phyloP scores from a whole-genome alignment of 2,888 invertebrate species.

The Leistus spinibarbis region DNA sequence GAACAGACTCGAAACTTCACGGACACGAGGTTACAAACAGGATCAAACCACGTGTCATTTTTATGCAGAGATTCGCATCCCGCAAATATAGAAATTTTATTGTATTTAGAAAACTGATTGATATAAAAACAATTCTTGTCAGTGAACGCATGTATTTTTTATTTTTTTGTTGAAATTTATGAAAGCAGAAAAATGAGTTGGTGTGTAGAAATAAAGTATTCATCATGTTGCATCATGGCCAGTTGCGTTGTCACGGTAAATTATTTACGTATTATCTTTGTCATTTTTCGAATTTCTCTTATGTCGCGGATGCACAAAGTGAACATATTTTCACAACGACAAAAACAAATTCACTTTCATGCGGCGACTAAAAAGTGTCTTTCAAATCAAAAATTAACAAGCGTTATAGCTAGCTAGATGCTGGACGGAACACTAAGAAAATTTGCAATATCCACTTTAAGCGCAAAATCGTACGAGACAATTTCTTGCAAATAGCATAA shows the following conservation, averaged over 20 bases:
- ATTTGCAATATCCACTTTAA: too few species aligned
- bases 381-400: too few species aligned
- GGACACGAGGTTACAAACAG: background rate
- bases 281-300: slow-evolving; percentile 3
- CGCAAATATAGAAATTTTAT: background rate
- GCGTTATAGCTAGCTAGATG: too few species aligned
- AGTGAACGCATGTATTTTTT: background rate
- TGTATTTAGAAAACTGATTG: background rate
- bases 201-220: background rate
- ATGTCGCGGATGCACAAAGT: background rate
- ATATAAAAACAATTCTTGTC: background rate
- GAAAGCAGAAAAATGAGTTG: slow-evolving; percentile 1
- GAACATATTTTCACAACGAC: too few species aligned
- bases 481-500: too few species aligned
- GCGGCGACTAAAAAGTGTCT: too few species aligned
- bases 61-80: too few species aligned
- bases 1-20: background rate
- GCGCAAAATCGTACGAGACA: too few species aligned
- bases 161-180: slow-evolving; percentile 1
- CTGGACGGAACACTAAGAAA: too few species aligned
- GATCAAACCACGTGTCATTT: too few species aligned
- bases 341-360: too few species aligned
- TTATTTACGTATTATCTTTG: slow-evolving; percentile 6
- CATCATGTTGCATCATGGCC: background rate
- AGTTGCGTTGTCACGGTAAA: slow-evolving; percentile 7